Conservation (phyloP, 64 coral and sea anemone species). For the Pachyseris speciosa region DNA sequence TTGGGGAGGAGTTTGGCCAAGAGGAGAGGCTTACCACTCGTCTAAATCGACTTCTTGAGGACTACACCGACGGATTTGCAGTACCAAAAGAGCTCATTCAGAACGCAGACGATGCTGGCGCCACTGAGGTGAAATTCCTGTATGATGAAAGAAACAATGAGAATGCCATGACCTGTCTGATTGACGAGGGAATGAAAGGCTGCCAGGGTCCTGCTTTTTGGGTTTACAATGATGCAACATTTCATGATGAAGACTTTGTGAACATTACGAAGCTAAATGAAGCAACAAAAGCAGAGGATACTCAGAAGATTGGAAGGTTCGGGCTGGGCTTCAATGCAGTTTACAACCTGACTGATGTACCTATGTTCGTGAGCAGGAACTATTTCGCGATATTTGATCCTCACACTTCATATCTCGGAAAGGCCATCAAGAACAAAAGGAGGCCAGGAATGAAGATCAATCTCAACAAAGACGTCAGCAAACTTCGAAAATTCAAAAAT, state of each 20-base stretch:
- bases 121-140: conserved; percentile 58
- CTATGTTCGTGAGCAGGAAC: conserved; percentile 76
- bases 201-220: conserved; percentile 71
- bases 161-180: conserved; percentile 26
- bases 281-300: conserved; percentile 80
- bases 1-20: conserved; percentile 70
- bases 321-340: conserved; percentile 97
- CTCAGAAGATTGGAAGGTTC: conserved; percentile 87
- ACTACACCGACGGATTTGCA: conserved; percentile 68
- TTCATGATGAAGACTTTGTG: conserved; percentile 83
- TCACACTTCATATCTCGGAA: conserved; percentile 75
- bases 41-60: conserved; percentile 45
- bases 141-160: conserved; percentile 68
- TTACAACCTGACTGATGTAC: conserved; percentile 94
- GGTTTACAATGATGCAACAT: conserved; percentile 70
- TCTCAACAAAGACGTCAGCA: conserved; percentile 46
- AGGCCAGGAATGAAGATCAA: conserved; percentile 83
- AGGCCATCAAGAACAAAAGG: conserved; percentile 43
- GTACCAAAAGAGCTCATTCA: conserved; percentile 71
- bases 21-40: conserved; percentile 26
- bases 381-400: conserved; percentile 83
- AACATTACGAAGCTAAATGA: conserved; percentile 82
- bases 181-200: conserved; percentile 45
- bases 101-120: conserved; percentile 65
- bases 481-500: conserved; percentile 32